phyloP scores from a whole-genome alignment of 2,113 vertebrate genomes.

The Protobothrops flavoviridis region DNA sequence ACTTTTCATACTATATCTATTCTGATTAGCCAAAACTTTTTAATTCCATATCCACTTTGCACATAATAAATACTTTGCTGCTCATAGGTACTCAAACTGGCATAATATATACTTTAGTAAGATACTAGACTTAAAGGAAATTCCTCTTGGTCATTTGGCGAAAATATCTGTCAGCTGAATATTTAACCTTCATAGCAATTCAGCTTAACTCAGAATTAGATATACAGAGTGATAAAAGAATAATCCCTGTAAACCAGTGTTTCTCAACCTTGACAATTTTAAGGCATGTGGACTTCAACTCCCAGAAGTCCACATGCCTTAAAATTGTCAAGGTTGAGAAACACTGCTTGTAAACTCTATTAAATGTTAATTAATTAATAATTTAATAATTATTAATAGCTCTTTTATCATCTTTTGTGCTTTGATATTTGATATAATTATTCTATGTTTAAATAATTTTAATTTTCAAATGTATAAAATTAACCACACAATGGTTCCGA shows the following conservation, averaged over 20 bases:
- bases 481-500: constrained; percentile 37
- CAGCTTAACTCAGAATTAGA: background rate
- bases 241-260: background rate
- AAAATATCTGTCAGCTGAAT: background rate
- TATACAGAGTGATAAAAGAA: background rate
- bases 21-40: background rate
- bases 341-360: background rate
- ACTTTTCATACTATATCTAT: background rate
- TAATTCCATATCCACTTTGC: background rate
- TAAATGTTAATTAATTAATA: constrained; percentile 27
- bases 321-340: too few relatives aligned
- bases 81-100: background rate
- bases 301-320: too few relatives aligned
- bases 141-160: background rate
- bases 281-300: too few relatives aligned
- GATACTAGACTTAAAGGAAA: constrained; percentile 9
- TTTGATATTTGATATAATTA: constrained; percentile 33
- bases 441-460: constrained; percentile 44
- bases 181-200: background rate
- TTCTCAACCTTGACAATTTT: too few relatives aligned
- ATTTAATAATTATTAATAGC: background rate
- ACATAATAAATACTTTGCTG: background rate
- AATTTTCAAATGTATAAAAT: constrained; percentile 28
- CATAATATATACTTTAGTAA: constrained; percentile 11
- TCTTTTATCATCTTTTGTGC: constrained; percentile 33